These are phyloP conservation scores for Lamprologus ornatipinnis DNA, from an alignment of 2,113 vertebrate genomes.

Conservation along the genomic window DNA sequence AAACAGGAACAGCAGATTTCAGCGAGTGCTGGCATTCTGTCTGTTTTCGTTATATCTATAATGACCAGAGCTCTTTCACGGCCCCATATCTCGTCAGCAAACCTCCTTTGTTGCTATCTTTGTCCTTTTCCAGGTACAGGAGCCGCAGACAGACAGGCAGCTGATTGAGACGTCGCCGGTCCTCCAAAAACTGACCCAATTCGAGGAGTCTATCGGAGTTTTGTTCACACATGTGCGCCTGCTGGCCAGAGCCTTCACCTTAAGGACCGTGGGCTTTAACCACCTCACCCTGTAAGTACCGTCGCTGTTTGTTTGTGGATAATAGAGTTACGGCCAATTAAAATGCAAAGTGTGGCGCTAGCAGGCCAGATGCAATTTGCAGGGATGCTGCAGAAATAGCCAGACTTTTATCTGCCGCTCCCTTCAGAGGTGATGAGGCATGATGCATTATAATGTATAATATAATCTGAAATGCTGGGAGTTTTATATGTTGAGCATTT, in stretches of 20 bases:
- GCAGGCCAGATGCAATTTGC: constrained; percentile 22
- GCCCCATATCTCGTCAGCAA: background rate
- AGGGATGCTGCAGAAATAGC: background rate
- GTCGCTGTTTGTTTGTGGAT: background rate
- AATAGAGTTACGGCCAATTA: constrained; percentile 16
- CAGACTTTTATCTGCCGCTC: background rate
- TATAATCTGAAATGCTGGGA: constrained; percentile 25
- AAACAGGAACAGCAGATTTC: background rate
- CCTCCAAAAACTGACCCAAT: constrained; percentile 92
- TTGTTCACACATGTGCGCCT: constrained; percentile 93
- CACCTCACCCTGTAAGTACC: constrained; percentile 93
- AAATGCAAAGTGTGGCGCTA: constrained; percentile 23
- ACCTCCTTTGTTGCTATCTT: background rate
- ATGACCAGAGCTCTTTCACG: background rate
- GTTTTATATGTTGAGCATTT: background rate
- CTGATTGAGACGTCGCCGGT: constrained; percentile 96
- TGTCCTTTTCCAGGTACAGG: constrained; percentile 79
- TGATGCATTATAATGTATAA: constrained; percentile 24
- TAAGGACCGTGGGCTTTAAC: constrained; percentile 98
- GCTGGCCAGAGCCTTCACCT: constrained; percentile 89
- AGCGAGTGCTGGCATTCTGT: background rate
- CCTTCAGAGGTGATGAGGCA: constrained; percentile 31
- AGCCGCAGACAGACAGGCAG: constrained; percentile 90
- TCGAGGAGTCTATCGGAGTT: constrained; percentile 91
- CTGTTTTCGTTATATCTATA: background rate